phyloP scores from a whole-genome alignment of 1,140 invertebrate species.

The Babylonia areolata region DNA sequence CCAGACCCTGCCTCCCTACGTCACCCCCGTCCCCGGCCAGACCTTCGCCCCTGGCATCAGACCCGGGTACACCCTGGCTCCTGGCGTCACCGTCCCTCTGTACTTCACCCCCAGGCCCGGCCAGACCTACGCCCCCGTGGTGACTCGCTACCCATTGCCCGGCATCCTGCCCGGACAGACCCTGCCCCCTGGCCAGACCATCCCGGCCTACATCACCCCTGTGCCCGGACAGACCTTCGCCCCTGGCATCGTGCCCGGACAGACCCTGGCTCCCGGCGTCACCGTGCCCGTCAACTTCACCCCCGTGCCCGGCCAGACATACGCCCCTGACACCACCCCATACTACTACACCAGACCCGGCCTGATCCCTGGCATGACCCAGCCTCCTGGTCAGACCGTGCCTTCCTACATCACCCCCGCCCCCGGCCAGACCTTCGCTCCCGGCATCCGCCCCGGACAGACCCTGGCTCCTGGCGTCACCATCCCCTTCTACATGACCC shows the following conservation, averaged over 20 bases:
- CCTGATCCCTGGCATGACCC: constrained; percentile 54
- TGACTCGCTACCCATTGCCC: constrained; percentile 42
- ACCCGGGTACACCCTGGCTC: constrained; percentile 49
- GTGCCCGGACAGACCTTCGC: constrained; percentile 40
- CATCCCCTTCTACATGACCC: constrained; percentile 43
- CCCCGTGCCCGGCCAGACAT: constrained; percentile 54
- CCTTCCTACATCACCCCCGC: constrained; percentile 56
- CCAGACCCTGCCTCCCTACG: constrained; percentile 41
- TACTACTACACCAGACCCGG: constrained; percentile 32
- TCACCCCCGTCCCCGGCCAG: constrained; percentile 58
- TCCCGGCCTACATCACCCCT: constrained; percentile 52
- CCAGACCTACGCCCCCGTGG: constrained; percentile 53
- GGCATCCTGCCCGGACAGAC: neutral
- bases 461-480: constrained; percentile 49
- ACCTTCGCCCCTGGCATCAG: constrained; percentile 55
- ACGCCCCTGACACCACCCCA: constrained; percentile 50
- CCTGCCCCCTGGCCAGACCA: constrained; percentile 45
- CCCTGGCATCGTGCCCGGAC: constrained; percentile 48
- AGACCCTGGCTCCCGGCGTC: constrained; percentile 43
- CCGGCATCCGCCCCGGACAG: constrained; percentile 47
- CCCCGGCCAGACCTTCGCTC: constrained; percentile 55
- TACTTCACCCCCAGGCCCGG: constrained; percentile 51
- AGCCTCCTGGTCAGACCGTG: constrained; percentile 34
- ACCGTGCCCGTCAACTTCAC: constrained; percentile 46
- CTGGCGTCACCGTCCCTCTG: constrained; percentile 45